A percentile compares a stretch with the other conserved stretches of the same genome.
These are phyloP conservation scores for Piezodorus guildinii DNA, from an alignment of 1,140 invertebrate genomes.

Conservation along the genomic window DNA sequence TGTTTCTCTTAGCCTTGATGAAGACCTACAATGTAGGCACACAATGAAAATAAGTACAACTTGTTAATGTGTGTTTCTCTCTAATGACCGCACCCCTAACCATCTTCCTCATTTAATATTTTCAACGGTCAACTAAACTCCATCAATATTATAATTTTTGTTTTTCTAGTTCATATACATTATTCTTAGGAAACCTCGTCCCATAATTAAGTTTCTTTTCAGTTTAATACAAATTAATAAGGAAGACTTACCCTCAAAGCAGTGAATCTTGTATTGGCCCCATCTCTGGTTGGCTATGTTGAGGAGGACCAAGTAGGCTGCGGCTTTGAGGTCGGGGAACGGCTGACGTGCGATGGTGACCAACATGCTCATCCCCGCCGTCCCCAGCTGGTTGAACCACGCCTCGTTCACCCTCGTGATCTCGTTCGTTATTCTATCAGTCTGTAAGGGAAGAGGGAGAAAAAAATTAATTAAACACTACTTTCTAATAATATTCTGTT, in stretches of 20 bases:
- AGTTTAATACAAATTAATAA: too few species aligned
- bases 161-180: too few species aligned
- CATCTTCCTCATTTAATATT: too few species aligned
- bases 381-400: conserved; percentile 45
- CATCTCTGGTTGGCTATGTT: conserved; percentile 43
- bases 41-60: too few species aligned
- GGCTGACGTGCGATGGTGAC: conserved; percentile 45
- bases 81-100: too few species aligned
- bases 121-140: too few species aligned
- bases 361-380: conserved; percentile 43
- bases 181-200: too few species aligned
- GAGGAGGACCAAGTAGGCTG: conserved; percentile 40
- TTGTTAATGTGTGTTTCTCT: too few species aligned
- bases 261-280: conserved; percentile 47
- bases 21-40: too few species aligned
- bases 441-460: conserved; percentile 25
- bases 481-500: not conserved
- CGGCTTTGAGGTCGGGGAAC: conserved; percentile 45
- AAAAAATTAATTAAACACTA: conserved; percentile 11
- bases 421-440: conserved; percentile 37
- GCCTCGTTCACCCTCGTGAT: conserved; percentile 40
- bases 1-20: too few species aligned
- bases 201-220: too few species aligned
- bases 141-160: too few species aligned
- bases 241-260: not conserved